Percentiles rank a stretch among this genome's conserved stretches.
phyloP scores from a whole-genome alignment of 2,797 vertebrate species.

The Sebastes itinus region DNA sequence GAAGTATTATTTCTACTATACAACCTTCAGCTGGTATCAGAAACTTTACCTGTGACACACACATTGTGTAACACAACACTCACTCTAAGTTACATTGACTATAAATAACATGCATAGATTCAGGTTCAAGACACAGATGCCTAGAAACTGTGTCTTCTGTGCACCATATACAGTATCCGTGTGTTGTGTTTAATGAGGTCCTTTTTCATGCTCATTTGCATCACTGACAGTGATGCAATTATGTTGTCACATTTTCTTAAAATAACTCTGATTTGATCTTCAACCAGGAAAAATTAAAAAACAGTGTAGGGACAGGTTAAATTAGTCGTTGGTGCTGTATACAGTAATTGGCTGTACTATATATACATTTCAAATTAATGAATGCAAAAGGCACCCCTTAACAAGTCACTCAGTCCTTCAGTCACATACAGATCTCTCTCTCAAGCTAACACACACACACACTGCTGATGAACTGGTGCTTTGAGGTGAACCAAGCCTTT shows the following conservation, averaged over 20 bases:
- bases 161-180: not conserved
- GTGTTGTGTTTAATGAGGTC: conserved; percentile 35
- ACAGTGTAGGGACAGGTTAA: not conserved
- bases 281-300: not conserved
- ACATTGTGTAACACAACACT: not conserved
- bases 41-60: not conserved
- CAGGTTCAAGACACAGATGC: not conserved
- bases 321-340: not conserved
- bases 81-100: not conserved
- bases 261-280: conserved; percentile 39
- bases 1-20: not conserved
- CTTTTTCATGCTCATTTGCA: conserved; percentile 39
- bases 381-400: not conserved
- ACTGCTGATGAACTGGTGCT: conserved; percentile 14
- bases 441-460: not conserved
- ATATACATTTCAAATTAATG: conserved; percentile 7
- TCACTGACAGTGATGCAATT: conserved; percentile 18
- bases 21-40: not conserved
- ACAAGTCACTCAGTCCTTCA: conserved; percentile 16
- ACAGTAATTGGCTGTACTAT: conserved; percentile 19
- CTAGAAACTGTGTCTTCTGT: not conserved
- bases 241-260: conserved; percentile 33
- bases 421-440: not conserved
- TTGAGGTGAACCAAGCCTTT: conserved; percentile 47
- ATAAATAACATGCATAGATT: not conserved